Evolutionary conservation across 2,797 vertebrate genomes (phyloP).

Genomic region (Ceryle rudis): DNA sequence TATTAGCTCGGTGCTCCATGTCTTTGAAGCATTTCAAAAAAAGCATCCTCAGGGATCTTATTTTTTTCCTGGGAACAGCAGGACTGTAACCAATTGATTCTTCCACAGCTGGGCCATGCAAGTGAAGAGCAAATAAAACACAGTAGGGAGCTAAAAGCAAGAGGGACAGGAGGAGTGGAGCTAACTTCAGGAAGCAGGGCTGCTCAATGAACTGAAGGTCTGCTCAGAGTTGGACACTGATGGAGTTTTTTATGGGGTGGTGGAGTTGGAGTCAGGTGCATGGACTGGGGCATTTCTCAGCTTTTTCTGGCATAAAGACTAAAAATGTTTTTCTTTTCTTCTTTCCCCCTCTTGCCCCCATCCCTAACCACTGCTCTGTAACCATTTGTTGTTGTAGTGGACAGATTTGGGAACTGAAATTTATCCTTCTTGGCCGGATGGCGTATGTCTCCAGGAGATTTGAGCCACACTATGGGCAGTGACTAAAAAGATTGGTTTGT

Average conservation of each 20-base stretch:
- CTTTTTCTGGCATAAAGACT: not conserved
- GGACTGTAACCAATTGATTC: not conserved
- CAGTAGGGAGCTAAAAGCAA: not conserved
- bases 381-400: not conserved
- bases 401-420: not conserved
- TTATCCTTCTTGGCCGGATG: not conserved
- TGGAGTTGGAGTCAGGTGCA: not conserved
- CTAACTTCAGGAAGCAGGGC: not conserved
- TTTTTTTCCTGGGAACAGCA: not conserved
- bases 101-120: not conserved
- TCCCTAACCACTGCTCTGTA: not conserved
- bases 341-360: fast-evolving
- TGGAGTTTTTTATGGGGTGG: not conserved
- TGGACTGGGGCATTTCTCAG: not conserved
- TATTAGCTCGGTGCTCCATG: not conserved
- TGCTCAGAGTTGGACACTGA: not conserved
- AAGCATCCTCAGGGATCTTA: not conserved
- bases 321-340: not conserved
- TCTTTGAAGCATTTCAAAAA: not conserved
- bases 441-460: fast-evolving
- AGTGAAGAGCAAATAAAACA: not conserved
- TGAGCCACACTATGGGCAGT: not conserved
- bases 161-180: not conserved
- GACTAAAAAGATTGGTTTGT: not conserved
- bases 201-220: not conserved